Evolutionary conservation across 2,113 vertebrate species (phyloP).

Genomic region (Colossoma macropomum): DNA sequence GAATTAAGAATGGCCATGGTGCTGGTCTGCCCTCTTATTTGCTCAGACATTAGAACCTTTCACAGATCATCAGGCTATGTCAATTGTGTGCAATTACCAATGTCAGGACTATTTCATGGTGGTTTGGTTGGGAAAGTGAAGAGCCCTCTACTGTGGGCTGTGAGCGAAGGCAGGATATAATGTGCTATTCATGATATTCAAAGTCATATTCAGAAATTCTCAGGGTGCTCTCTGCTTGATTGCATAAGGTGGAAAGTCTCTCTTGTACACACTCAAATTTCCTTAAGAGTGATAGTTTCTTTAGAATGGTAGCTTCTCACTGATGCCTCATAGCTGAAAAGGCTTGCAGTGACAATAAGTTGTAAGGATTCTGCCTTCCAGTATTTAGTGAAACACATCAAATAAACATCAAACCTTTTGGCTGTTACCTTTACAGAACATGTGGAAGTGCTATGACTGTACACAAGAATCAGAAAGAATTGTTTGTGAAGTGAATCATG

Average conservation of each 20-base stretch:
- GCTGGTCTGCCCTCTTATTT: neutral
- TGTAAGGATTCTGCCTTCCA: constrained; percentile 4
- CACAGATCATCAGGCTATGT: constrained; percentile 18
- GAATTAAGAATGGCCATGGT: constrained; percentile 2
- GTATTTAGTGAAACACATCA: constrained; percentile 19
- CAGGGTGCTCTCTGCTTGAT: neutral
- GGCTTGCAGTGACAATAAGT: neutral
- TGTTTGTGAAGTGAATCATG: constrained; percentile 18
- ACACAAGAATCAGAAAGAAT: neutral
- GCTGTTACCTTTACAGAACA: neutral
- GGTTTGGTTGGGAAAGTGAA: neutral
- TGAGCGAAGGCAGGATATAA: neutral
- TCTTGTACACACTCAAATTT: neutral
- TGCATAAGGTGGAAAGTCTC: neutral
- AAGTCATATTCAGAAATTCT: neutral
- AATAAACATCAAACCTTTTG: neutral
- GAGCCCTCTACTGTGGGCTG: neutral
- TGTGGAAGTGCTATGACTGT: no score
- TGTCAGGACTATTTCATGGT: constrained; percentile 20
- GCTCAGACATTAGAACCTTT: constrained; percentile 14
- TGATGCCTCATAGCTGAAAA: neutral
- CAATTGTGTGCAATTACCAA: constrained; percentile 31
- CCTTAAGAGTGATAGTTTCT: neutral
- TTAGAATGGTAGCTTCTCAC: no score
- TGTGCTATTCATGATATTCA: constrained; percentile 6